A percentile compares a stretch with the other conserved stretches of the same genome.
Conservation (phyloP, 1,140 invertebrate species). For the Neocloeon triangulifer region DNA sequence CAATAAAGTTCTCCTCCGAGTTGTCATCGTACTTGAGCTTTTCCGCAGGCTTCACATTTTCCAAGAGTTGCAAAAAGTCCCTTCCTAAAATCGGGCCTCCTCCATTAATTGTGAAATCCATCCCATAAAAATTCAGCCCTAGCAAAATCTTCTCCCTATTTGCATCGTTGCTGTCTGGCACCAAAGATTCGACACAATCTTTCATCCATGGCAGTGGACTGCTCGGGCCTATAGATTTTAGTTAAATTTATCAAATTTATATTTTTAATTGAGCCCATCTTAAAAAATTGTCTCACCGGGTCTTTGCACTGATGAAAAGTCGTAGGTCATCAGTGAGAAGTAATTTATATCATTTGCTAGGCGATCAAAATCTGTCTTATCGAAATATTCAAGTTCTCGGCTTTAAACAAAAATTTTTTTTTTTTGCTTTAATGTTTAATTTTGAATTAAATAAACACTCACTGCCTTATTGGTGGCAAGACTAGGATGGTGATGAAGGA, state of each 20-base stretch:
- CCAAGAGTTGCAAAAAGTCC: constrained; percentile 48
- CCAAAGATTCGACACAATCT: constrained; percentile 48
- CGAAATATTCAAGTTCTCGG: constrained; percentile 39
- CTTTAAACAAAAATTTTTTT: constrained; percentile 12
- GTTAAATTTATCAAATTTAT: constrained; percentile 5
- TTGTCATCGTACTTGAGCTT: constrained; percentile 53
- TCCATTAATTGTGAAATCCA: constrained; percentile 55
- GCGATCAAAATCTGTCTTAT: constrained; percentile 47
- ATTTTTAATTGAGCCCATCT: constrained; percentile 7
- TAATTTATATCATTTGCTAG: constrained; percentile 52
- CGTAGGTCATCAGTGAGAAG: constrained; percentile 90
- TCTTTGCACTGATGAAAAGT: constrained; percentile 61
- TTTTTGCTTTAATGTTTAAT: not conserved
- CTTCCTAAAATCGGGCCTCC: constrained; percentile 54
- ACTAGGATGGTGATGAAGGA: constrained; percentile 52
- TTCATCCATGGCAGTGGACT: constrained; percentile 66
- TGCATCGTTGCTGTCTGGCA: constrained; percentile 28
- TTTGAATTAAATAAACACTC: constrained; percentile 12
- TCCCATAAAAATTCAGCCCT: constrained; percentile 87
- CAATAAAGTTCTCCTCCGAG: constrained; percentile 64
- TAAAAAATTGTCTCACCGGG: too few relatives aligned
- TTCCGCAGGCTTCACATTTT: constrained; percentile 32
- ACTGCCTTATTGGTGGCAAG: constrained; percentile 55
- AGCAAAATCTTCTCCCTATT: constrained; percentile 58
- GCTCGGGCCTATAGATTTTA: constrained; percentile 37